Evolutionary conservation across 2,113 vertebrate species (phyloP).

Genomic region (Tauraco erythrolophus): DNA sequence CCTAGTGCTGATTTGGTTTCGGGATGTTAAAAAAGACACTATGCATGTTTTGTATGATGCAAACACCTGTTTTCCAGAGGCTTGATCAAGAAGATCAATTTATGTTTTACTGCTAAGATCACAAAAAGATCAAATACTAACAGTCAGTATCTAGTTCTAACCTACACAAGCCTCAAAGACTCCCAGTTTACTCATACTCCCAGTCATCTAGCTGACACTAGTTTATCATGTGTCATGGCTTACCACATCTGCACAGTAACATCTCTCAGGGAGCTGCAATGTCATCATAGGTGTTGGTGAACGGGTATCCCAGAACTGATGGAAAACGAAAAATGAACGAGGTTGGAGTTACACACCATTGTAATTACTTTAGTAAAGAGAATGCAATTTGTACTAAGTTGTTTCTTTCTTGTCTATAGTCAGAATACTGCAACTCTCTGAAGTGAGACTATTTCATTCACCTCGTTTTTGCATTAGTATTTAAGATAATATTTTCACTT

Average conservation of each 20-base stretch:
- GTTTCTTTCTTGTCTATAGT: background rate
- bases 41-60: background rate
- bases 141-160: background rate
- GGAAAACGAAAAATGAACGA: background rate
- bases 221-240: background rate
- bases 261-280: constrained; percentile 92
- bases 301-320: constrained; percentile 97
- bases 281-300: constrained; percentile 98
- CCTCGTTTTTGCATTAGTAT: background rate
- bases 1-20: background rate
- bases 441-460: background rate
- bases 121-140: background rate
- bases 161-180: background rate
- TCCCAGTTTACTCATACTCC: background rate
- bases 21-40: background rate
- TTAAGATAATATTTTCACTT: background rate
- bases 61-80: background rate
- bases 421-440: background rate
- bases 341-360: background rate
- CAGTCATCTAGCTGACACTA: background rate
- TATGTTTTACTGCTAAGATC: background rate
- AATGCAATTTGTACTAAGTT: background rate
- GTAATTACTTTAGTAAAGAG: background rate
- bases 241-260: constrained; percentile 99
- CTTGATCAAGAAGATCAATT: background rate